Conservation (phyloP, 2,888 invertebrate genomes). For the Yponomeuta malinellus region DNA sequence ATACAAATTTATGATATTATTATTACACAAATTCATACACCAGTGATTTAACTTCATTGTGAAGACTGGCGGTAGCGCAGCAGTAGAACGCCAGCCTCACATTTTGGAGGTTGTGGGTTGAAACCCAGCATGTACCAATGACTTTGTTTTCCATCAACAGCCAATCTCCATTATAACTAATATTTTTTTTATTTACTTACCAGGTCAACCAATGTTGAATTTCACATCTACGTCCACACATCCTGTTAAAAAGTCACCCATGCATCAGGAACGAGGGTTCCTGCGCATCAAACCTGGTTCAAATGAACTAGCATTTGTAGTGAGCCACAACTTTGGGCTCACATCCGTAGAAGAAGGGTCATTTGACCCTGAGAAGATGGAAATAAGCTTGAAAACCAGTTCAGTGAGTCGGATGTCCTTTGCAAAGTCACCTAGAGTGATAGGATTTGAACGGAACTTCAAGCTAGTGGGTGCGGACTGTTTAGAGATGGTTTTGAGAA, state of each 20-base stretch:
- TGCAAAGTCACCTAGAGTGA: constrained; percentile 70
- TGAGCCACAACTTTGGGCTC: constrained; percentile 79
- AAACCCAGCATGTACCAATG: too few relatives aligned
- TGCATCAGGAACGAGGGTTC: constrained; percentile 80
- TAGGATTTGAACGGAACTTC: constrained; percentile 56
- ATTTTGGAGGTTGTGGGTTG: too few relatives aligned
- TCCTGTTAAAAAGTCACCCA: constrained; percentile 67
- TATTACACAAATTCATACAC: too few relatives aligned
- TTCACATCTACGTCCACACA: constrained; percentile 70
- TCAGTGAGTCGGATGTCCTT: constrained; percentile 66
- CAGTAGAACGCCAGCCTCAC: too few relatives aligned
- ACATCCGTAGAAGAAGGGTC: constrained; percentile 76
- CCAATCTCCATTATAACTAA: not conserved
- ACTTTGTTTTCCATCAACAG: too few relatives aligned
- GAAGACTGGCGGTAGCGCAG: too few relatives aligned
- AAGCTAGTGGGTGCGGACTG: constrained; percentile 40
- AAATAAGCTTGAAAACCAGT: constrained; percentile 63
- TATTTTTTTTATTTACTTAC: constrained; percentile 17
- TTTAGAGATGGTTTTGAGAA: constrained; percentile 61
- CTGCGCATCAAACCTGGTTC: constrained; percentile 74
- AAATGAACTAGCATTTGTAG: constrained; percentile 67
- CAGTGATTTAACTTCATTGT: too few relatives aligned
- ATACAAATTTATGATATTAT: too few relatives aligned
- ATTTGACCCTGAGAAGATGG: constrained; percentile 59
- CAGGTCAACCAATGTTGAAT: constrained; percentile 78